Evolutionary conservation across 2,888 invertebrate genomes (phyloP).

Genomic region (Microctonus brassicae): DNA sequence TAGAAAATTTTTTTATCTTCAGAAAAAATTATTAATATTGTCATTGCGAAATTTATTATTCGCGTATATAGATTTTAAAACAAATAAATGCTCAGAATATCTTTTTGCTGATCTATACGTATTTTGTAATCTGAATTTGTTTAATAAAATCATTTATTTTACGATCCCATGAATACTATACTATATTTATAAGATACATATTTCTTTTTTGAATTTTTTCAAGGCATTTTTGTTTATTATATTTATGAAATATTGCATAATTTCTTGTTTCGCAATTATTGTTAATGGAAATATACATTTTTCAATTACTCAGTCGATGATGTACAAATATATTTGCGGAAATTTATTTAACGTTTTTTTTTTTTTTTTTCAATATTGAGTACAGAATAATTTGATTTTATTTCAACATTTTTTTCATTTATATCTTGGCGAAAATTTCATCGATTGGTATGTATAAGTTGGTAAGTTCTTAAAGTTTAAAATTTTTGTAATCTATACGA

Average conservation of each 20-base stretch:
- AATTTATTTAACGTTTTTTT: conserved; percentile 26
- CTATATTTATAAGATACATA: neutral
- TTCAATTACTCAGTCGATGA: neutral
- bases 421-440: neutral
- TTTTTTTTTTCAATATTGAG: neutral
- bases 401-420: neutral
- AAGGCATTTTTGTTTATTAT: neutral
- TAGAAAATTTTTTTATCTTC: neutral
- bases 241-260: too few relatives aligned
- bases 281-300: too few relatives aligned
- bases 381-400: neutral
- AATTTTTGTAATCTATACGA: neutral
- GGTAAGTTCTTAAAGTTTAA: too few relatives aligned
- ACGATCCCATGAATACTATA: conserved; percentile 8
- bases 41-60: too few relatives aligned
- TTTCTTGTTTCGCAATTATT: too few relatives aligned
- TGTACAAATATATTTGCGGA: conserved; percentile 42
- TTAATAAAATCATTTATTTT: conserved; percentile 30
- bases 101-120: conserved; percentile 1
- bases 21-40: neutral
- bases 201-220: neutral
- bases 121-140: conserved; percentile 25
- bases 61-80: neutral
- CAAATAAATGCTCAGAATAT: neutral
- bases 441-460: neutral